Conservation (phyloP, 2,888 invertebrate genomes). For the Drosophila conformis region DNA sequence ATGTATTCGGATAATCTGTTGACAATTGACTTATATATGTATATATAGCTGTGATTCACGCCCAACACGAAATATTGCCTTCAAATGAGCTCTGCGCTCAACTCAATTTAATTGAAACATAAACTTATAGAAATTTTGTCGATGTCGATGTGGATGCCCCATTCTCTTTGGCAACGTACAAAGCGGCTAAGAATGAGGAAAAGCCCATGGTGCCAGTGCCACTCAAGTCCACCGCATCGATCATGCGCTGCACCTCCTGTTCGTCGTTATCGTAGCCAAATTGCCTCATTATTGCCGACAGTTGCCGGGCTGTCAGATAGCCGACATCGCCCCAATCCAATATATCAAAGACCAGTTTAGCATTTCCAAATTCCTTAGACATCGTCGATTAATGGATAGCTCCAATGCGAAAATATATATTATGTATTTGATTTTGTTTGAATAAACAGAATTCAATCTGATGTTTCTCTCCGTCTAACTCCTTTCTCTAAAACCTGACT, state of each 20-base stretch:
- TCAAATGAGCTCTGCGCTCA: not conserved
- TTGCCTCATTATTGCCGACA: conserved; percentile 14
- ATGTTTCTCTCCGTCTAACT: too few relatives aligned
- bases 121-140: too few relatives aligned
- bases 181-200: conserved; percentile 17
- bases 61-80: not conserved
- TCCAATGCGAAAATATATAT: not conserved
- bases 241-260: conserved; percentile 7
- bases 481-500: not conserved
- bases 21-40: not conserved
- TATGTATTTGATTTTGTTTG: not conserved
- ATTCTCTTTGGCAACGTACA: not conserved
- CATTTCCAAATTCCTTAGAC: not conserved
- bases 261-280: conserved; percentile 7
- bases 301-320: conserved; percentile 8
- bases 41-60: not conserved
- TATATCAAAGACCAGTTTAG: conserved; percentile 14
- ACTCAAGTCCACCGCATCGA: conserved; percentile 7
- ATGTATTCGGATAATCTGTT: not conserved
- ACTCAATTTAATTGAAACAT: not conserved
- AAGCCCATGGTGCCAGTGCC: conserved; percentile 10
- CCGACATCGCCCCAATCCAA: conserved; percentile 10
- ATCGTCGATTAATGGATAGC: not conserved
- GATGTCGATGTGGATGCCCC: not conserved
- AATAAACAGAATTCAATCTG: not conserved